These are phyloP conservation scores for Acanthococcus lagerstroemiae DNA, from an alignment of 2,888 invertebrate genomes.

Conservation along the genomic window DNA sequence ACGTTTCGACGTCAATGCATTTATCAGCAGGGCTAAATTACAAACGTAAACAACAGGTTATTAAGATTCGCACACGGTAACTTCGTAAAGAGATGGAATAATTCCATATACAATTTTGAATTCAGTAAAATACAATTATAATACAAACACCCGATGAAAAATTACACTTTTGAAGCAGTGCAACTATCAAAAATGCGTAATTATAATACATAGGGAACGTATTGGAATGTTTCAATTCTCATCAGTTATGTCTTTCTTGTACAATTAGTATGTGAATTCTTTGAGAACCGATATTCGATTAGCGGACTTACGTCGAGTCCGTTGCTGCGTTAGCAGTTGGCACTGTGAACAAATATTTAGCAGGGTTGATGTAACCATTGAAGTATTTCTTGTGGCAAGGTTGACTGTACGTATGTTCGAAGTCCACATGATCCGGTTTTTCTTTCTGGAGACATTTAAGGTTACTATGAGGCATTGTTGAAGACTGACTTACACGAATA, in stretches of 20 bases:
- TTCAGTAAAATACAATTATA: no score
- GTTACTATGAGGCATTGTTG: background rate
- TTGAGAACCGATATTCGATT: background rate
- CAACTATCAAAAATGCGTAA: no score
- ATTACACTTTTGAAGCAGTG: no score
- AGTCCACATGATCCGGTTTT: slow-evolving; percentile 15
- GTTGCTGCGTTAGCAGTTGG: background rate
- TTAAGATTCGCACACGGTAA: background rate
- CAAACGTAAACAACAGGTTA: no score
- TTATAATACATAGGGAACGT: no score
- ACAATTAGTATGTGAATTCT: no score
- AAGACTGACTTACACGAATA: background rate
- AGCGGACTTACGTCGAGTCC: slow-evolving; percentile 7
- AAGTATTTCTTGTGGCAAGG: slow-evolving; percentile 17
- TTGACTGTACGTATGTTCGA: slow-evolving; percentile 19
- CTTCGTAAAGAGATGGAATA: background rate
- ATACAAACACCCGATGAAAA: no score
- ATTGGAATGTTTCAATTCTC: no score
- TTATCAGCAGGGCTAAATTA: background rate
- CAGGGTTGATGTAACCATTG: slow-evolving; percentile 14
- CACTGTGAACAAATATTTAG: slow-evolving; percentile 13
- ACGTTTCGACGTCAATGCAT: slow-evolving; percentile 10
- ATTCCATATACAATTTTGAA: no score
- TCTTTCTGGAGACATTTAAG: slow-evolving; percentile 1
- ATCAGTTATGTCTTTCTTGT: no score